A percentile compares a stretch with the other conserved stretches of the same genome.
Conservation (phyloP, 1,140 invertebrate species). For the Antheraea pernyi region DNA sequence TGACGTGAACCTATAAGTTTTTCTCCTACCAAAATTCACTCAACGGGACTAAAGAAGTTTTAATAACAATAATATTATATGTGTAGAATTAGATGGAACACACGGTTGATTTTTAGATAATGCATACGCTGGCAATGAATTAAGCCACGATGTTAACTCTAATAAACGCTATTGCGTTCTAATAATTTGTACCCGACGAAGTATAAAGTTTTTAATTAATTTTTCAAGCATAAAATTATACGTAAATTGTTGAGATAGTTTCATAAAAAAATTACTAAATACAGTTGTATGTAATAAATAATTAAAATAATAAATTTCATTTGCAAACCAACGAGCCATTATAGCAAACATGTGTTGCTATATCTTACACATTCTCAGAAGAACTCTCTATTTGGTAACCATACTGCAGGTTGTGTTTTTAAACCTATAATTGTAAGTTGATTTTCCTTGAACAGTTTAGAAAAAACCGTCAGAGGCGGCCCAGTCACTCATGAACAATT, state of each 20-base stretch:
- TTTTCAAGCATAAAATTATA: neutral
- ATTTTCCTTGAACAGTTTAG: constrained; percentile 5
- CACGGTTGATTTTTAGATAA: no score
- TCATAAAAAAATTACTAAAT: neutral
- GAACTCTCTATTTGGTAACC: constrained; percentile 11
- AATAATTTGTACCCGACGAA: no score
- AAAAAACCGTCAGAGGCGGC: neutral
- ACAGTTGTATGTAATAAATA: constrained; percentile 1
- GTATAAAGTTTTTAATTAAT: neutral
- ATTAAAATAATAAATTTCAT: neutral
- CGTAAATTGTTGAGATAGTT: neutral
- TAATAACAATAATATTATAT: no score
- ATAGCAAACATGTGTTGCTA: neutral
- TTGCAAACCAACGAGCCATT: neutral
- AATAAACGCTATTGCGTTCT: no score
- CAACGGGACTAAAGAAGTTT: no score
- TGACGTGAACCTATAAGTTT: no score
- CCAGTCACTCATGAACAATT: constrained; percentile 11
- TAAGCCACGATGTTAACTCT: no score
- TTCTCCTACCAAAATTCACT: no score
- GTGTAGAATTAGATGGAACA: no score
- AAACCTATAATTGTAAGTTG: constrained; percentile 20
- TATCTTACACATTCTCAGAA: neutral
- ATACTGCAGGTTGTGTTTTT: constrained; percentile 14
- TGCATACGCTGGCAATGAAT: no score